Percentiles rank a stretch among this genome's conserved stretches.
Evolutionary conservation across 2,888 invertebrate genomes (phyloP).

Genomic region (Sepioteuthis lessoniana): DNA sequence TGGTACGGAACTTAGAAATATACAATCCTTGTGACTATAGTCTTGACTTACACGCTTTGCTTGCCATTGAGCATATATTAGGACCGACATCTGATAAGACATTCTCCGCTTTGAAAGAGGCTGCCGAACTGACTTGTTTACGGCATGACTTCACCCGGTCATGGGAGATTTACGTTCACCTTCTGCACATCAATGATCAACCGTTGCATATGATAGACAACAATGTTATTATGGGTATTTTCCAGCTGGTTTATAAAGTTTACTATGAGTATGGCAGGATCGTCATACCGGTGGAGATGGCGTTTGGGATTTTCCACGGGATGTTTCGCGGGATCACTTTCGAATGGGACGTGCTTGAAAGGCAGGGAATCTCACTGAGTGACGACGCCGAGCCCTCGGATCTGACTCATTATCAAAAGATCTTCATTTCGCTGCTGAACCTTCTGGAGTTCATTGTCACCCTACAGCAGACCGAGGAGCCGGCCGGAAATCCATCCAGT

Average conservation of each 20-base stretch:
- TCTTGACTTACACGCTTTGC: background rate
- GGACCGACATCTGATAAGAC: constrained; percentile 35
- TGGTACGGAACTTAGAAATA: background rate
- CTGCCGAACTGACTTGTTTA: constrained; percentile 6
- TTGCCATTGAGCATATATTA: background rate
- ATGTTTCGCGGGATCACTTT: constrained; percentile 35
- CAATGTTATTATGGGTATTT: background rate
- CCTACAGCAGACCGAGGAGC: background rate
- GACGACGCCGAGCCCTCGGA: background rate
- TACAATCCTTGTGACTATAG: constrained; percentile 15
- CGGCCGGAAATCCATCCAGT: background rate
- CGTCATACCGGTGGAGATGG: constrained; percentile 25
- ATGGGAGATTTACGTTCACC: constrained; percentile 24
- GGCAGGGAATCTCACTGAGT: background rate
- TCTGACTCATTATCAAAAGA: background rate
- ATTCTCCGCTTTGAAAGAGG: constrained; percentile 35
- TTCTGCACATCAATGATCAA: background rate
- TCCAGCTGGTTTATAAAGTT: constrained; percentile 34
- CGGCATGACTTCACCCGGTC: background rate
- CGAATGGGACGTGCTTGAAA: background rate
- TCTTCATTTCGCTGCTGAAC: constrained; percentile 25
- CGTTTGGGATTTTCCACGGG: constrained; percentile 24
- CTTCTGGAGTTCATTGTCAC: constrained; percentile 39
- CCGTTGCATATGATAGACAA: background rate
- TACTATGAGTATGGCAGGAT: constrained; percentile 24